These are phyloP conservation scores for Choloepus hoffmanni DNA, from an alignment of 2,113 vertebrate species.

Conservation along the genomic window DNA sequence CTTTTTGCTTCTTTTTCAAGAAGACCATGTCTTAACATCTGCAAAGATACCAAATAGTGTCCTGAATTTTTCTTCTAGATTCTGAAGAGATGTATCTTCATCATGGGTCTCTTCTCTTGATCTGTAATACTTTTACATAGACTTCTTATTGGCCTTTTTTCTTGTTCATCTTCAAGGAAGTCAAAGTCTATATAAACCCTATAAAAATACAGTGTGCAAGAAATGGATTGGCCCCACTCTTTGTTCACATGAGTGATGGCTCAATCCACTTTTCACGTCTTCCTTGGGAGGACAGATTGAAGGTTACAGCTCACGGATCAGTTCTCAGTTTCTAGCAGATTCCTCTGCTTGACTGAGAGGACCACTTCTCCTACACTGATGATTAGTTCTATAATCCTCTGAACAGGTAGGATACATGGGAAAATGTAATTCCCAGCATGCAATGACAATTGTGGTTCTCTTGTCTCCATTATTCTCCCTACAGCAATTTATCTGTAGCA, in stretches of 20 bases:
- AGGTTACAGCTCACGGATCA: not conserved
- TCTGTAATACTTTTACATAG: not conserved
- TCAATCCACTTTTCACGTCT: not conserved
- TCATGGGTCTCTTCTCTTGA: not conserved
- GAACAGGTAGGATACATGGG: not conserved
- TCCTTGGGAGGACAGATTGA: not conserved
- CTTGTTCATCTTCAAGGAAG: slow-evolving; percentile 19
- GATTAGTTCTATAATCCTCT: not conserved
- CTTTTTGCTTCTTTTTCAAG: not conserved
- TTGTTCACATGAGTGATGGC: not conserved
- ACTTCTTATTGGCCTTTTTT: not conserved
- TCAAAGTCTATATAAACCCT: not conserved
- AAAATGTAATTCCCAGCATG: not conserved
- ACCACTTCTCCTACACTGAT: not conserved
- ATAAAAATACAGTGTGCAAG: not conserved
- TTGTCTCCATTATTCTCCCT: not conserved
- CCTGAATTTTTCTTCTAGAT: not conserved
- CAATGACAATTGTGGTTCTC: not conserved
- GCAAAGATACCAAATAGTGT: not conserved
- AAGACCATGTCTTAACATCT: slow-evolving; percentile 21
- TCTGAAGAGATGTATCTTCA: not conserved
- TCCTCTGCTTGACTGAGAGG: not conserved
- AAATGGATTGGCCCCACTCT: not conserved
- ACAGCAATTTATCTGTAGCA: not conserved
- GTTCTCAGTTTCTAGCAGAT: not conserved